These are phyloP conservation scores for Spea hammondii DNA, from an alignment of 2,797 vertebrate species.

Conservation along the genomic window DNA sequence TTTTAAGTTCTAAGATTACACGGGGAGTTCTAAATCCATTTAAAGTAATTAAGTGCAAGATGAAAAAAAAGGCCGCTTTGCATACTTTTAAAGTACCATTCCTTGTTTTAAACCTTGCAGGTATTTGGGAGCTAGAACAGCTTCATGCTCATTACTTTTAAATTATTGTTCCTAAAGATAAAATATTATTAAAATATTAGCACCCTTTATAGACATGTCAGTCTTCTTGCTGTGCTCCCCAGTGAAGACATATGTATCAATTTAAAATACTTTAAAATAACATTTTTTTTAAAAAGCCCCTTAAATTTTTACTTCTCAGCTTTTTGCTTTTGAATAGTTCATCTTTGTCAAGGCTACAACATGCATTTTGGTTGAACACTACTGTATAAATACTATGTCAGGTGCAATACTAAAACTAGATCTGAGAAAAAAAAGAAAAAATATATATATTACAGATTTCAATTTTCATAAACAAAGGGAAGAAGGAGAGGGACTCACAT, in stretches of 20 bases:
- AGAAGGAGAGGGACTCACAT: slow-evolving; percentile 43
- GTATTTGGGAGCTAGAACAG: slow-evolving; percentile 1
- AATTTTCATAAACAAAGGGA: slow-evolving; percentile 64
- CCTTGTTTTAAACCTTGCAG: slow-evolving; percentile 4
- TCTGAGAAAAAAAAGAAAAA: slow-evolving; percentile 69
- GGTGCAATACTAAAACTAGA: slow-evolving; percentile 73
- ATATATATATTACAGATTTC: slow-evolving; percentile 63
- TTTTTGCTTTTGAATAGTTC: not conserved
- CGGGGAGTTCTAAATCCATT: slow-evolving; percentile 12
- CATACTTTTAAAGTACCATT: slow-evolving; percentile 31
- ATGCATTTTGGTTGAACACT: slow-evolving; percentile 59
- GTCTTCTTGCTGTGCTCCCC: slow-evolving; percentile 34
- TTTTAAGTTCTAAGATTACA: slow-evolving; percentile 23
- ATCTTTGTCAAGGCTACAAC: slow-evolving; percentile 57
- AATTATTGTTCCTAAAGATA: not conserved
- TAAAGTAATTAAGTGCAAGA: slow-evolving; percentile 45
- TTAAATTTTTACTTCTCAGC: slow-evolving; percentile 4
- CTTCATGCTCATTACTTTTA: slow-evolving; percentile 13
- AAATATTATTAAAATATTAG: slow-evolving; percentile 29
- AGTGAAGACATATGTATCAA: slow-evolving; percentile 24
- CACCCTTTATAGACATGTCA: slow-evolving; percentile 34
- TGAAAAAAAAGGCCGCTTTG: slow-evolving; percentile 41
- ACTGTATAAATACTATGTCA: slow-evolving; percentile 73
- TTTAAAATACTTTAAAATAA: not conserved
- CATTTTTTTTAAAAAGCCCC: not conserved